Conservation (phyloP, 2,888 invertebrate species). For the Acleris laterana region DNA sequence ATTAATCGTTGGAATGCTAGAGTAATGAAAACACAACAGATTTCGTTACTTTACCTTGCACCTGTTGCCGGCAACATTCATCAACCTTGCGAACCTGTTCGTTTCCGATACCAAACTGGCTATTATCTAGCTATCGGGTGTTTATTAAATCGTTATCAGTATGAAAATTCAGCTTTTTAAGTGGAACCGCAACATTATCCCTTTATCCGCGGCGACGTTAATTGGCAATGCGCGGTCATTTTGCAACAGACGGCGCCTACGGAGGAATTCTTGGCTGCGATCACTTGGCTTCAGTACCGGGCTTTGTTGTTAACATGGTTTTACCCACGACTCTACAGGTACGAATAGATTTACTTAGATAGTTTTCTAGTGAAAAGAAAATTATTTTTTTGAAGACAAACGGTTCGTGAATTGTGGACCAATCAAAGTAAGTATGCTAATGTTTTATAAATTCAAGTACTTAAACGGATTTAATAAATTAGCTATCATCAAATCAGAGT, state of each 20-base stretch:
- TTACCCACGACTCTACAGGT: background rate
- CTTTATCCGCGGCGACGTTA: slow-evolving; percentile 6
- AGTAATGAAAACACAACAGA: slow-evolving; percentile 13
- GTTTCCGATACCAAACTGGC: slow-evolving; percentile 30
- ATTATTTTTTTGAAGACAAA: too few species aligned
- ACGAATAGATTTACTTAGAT: background rate
- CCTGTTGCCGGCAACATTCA: slow-evolving; percentile 31
- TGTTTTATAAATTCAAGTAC: too few species aligned
- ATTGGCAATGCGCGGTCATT: slow-evolving; percentile 16
- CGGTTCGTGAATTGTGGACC: too few species aligned
- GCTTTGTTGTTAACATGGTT: background rate
- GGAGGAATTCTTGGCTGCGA: slow-evolving; percentile 11
- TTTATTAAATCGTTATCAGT: slow-evolving; percentile 30
- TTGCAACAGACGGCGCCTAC: slow-evolving; percentile 19
- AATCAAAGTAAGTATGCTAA: too few species aligned
- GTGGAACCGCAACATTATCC: slow-evolving; percentile 21
- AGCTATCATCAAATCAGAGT: too few species aligned
- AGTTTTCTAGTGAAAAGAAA: background rate
- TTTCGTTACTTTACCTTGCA: slow-evolving; percentile 33
- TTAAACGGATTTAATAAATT: too few species aligned
- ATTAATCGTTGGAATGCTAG: slow-evolving; percentile 7
- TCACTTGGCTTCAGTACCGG: slow-evolving; percentile 5
- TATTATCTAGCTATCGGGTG: slow-evolving; percentile 28
- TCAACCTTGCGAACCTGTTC: slow-evolving; percentile 28
- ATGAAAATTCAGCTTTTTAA: slow-evolving; percentile 17